Conservation (phyloP, 2,888 invertebrate genomes). For the Miltochrista miniata region DNA sequence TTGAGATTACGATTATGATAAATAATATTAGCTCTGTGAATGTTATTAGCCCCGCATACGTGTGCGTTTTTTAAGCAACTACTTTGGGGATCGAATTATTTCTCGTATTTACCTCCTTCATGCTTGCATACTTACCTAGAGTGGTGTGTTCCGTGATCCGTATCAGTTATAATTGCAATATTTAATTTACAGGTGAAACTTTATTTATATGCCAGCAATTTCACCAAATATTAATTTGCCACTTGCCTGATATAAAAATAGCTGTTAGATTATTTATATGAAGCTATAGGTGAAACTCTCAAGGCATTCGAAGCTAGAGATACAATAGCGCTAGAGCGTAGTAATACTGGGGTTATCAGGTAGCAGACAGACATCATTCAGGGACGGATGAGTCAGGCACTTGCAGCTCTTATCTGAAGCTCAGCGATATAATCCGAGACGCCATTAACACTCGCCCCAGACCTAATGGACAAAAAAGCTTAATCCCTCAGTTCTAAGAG, state of each 20-base stretch:
- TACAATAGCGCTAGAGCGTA: too few species aligned
- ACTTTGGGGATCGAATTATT: constrained; percentile 17
- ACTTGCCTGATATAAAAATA: constrained; percentile 15
- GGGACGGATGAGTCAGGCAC: constrained; percentile 62
- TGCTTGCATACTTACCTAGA: constrained; percentile 19
- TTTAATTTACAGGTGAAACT: too few species aligned
- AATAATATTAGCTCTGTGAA: constrained; percentile 43
- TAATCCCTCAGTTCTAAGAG: constrained; percentile 71
- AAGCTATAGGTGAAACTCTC: constrained; percentile 10
- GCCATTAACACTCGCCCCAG: constrained; percentile 77
- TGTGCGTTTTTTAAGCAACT: constrained; percentile 22
- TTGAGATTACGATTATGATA: constrained; percentile 43
- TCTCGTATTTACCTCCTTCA: not conserved
- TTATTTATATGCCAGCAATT: too few species aligned
- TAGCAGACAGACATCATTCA: constrained; percentile 69
- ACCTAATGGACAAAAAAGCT: constrained; percentile 79
- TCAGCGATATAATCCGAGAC: constrained; percentile 71
- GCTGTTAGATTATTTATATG: constrained; percentile 11
- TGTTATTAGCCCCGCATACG: constrained; percentile 25
- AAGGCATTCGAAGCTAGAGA: constrained; percentile 38
- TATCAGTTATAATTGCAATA: too few species aligned
- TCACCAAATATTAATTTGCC: constrained; percentile 14
- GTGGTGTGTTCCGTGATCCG: constrained; percentile 22
- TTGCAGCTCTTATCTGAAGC: constrained; percentile 59
- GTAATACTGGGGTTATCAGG: constrained; percentile 45